These are phyloP conservation scores for Acronicta alni DNA, from an alignment of 2,888 invertebrate genomes.

Conservation along the genomic window DNA sequence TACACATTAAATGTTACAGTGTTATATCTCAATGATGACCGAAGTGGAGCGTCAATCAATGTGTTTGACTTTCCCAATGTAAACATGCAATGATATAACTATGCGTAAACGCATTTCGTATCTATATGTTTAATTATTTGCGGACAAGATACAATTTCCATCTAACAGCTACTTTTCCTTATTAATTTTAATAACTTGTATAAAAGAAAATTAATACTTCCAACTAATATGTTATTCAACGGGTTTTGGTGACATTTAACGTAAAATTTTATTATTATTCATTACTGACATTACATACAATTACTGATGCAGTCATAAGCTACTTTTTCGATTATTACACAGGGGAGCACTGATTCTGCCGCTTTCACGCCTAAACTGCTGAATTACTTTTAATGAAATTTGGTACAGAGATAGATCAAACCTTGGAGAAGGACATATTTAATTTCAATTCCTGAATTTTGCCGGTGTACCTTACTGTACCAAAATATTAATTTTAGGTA, in stretches of 20 bases:
- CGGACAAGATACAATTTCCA: conserved; percentile 36
- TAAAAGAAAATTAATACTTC: too few relatives aligned
- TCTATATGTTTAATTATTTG: conserved; percentile 29
- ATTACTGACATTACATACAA: too few relatives aligned
- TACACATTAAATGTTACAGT: conserved; percentile 6
- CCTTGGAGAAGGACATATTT: too few relatives aligned
- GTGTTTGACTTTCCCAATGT: conserved; percentile 30
- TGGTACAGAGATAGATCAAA: too few relatives aligned
- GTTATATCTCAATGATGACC: conserved; percentile 41
- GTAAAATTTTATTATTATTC: background rate
- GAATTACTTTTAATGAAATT: too few relatives aligned
- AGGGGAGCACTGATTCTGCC: too few relatives aligned
- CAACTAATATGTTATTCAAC: conserved; percentile 23
- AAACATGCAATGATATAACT: conserved; percentile 31
- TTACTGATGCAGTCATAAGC: too few relatives aligned
- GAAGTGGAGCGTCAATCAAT: conserved; percentile 17
- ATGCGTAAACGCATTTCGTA: conserved; percentile 32
- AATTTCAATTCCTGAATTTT: too few relatives aligned
- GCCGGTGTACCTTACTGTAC: too few relatives aligned
- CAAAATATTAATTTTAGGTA: too few relatives aligned
- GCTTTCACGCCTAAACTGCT: too few relatives aligned
- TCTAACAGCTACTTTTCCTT: conserved; percentile 33
- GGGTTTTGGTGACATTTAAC: conserved; percentile 29
- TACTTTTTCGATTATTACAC: too few relatives aligned
- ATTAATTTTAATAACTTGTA: conserved; percentile 43